These are phyloP conservation scores for Tragelaphus scriptus DNA, from an alignment of 2,113 vertebrate genomes.

Conservation along the genomic window DNA sequence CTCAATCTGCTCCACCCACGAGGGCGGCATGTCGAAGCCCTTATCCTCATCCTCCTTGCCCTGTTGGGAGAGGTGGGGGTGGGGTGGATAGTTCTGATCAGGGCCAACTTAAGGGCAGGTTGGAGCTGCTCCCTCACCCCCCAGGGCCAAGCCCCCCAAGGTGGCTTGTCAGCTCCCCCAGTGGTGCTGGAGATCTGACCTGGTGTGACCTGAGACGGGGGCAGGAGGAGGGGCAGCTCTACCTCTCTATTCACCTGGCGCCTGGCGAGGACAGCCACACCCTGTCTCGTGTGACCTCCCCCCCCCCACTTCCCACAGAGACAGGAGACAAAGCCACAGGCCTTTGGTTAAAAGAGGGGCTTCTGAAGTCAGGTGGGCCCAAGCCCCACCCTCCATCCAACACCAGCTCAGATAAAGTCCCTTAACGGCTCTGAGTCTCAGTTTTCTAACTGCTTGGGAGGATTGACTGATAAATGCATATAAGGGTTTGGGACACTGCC, in stretches of 20 bases:
- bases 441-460: neutral
- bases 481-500: neutral
- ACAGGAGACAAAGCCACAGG: neutral
- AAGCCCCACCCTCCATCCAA: neutral
- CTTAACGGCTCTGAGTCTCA: neutral
- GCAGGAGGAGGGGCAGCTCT: too few species aligned
- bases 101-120: neutral
- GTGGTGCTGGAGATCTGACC: neutral
- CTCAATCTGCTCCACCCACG: slow-evolving; percentile 85
- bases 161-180: neutral
- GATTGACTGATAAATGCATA: neutral
- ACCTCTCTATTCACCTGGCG: fast-evolving
- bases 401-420: neutral
- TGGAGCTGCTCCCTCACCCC: neutral
- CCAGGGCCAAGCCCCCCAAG: neutral
- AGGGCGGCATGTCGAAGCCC: slow-evolving; percentile 85
- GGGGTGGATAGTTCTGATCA: neutral
- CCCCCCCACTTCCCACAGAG: fast-evolving
- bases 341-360: neutral
- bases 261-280: neutral
- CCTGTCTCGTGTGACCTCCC: fast-evolving
- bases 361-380: neutral
- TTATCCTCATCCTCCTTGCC: slow-evolving; percentile 66
- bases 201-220: neutral
- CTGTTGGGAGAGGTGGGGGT: slow-evolving; percentile 60